phyloP scores from a whole-genome alignment of 2,113 vertebrate genomes.

The Danionella cerebrum region DNA sequence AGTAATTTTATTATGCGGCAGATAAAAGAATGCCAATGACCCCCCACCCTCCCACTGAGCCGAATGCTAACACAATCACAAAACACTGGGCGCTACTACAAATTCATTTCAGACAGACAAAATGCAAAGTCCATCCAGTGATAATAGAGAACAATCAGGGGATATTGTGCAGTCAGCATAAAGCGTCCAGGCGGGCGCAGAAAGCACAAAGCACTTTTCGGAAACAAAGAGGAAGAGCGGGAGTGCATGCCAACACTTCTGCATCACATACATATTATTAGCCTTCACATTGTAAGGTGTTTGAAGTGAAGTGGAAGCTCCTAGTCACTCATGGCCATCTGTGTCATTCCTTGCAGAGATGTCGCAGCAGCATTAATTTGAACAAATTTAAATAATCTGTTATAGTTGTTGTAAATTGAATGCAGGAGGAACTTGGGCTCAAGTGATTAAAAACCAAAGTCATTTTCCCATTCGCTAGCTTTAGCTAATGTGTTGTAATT shows the following conservation, averaged over 20 bases:
- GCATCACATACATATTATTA: conserved; percentile 67
- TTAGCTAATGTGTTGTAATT: conserved; percentile 89
- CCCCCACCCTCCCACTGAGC: neutral
- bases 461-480: conserved; percentile 33
- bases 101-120: conserved; percentile 62
- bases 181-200: conserved; percentile 20
- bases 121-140: conserved; percentile 44
- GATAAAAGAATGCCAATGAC: conserved; percentile 55
- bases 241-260: conserved; percentile 57
- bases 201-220: conserved; percentile 45
- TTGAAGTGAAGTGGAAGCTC: conserved; percentile 30
- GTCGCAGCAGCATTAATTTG: conserved; percentile 58
- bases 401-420: conserved; percentile 54
- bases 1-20: conserved; percentile 58
- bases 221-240: conserved; percentile 61
- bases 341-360: conserved; percentile 59
- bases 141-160: conserved; percentile 68
- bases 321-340: too few species aligned
- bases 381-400: conserved; percentile 55
- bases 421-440: conserved; percentile 21
- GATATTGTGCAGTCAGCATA: conserved; percentile 57
- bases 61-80: conserved; percentile 29
- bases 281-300: conserved; percentile 43
- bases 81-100: conserved; percentile 42
- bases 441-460: conserved; percentile 41